Evolutionary conservation across 2,113 vertebrate species (phyloP).

Genomic region (Amphilophus citrinellus): DNA sequence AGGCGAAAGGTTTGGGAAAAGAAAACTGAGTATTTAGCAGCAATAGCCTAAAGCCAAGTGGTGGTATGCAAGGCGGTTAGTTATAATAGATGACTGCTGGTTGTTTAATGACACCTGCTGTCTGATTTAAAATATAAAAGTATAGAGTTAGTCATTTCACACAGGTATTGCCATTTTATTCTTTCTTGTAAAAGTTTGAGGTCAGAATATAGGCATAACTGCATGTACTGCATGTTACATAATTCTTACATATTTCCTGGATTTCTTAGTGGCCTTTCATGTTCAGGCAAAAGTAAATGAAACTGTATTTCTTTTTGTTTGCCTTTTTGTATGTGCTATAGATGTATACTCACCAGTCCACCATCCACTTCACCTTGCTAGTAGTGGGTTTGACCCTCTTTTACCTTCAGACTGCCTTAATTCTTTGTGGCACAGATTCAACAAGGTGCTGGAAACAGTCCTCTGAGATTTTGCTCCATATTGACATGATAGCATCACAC

Average conservation of each 20-base stretch:
- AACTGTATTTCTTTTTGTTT: neutral
- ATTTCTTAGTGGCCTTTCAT: neutral
- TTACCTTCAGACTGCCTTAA: neutral
- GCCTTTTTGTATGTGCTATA: neutral
- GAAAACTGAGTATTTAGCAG: neutral
- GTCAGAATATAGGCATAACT: neutral
- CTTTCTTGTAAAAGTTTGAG: neutral
- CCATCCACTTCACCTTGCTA: neutral
- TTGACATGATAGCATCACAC: neutral
- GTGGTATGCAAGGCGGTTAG: constrained; percentile 17
- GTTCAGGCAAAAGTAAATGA: neutral
- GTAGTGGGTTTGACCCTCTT: neutral
- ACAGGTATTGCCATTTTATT: neutral
- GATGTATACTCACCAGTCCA: neutral
- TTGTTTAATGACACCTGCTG: neutral
- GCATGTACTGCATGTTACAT: neutral
- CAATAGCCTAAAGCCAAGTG: constrained; percentile 12
- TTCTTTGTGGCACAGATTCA: no score
- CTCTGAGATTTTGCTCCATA: no score
- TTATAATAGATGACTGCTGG: constrained; percentile 1
- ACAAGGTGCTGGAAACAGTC: neutral
- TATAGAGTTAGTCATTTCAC: neutral
- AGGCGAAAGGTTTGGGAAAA: neutral
- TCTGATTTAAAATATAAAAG: constrained; percentile 21
- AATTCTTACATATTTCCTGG: neutral